Evolutionary conservation across 1,140 invertebrate species (phyloP), one percentile per base, ranked within the genome.

Genomic region (Frieseomelitta varia): DNA sequence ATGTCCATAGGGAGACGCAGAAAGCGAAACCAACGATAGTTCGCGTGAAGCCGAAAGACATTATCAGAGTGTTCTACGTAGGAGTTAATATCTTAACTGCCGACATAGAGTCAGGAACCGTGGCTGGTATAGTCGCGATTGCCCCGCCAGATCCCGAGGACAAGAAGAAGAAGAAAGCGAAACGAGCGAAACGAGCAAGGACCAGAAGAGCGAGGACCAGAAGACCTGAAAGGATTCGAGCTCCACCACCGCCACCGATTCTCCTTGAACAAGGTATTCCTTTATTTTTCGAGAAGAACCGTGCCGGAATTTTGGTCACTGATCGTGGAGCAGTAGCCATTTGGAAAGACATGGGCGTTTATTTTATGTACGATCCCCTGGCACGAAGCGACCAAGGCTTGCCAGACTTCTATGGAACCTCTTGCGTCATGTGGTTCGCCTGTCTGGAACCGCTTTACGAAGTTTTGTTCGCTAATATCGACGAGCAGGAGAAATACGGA

Each of bases 341-440:
- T n/a, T 94, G 94, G 94, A 92, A 87, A 51, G 92, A 93, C 75
- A 86, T 89, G 11, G 93, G 93, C 0, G 81, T 94, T 11, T 94
- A 92, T 58, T 94, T 94, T 71, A 89, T 93, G 85, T 94, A 91
- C 77, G 91, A 93, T 81, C 91, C 94, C 19, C 89, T 87, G 19
- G 78, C 90, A 0, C 79, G 86, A 24, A 91, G 81, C 61, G 81
- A 92, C 24, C 83, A 91, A 30, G 93, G 93, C 34, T 55, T 88
- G 0, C 74, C 63, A 0, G 85, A 88, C 39, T 78, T 88, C 12
- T 58, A 83, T 0, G 92, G 92, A 2, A 79, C 86, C 1, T 90
- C 92, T 10, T 94, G 93, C 81, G 76, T 91, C 4, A 91, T 92
- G 87, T 94, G 93, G 93, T 94, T 93, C 68, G 93, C 91, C 11